Conservation (phyloP, 2,113 vertebrate genomes). For the Stegostoma tigrinum region DNA sequence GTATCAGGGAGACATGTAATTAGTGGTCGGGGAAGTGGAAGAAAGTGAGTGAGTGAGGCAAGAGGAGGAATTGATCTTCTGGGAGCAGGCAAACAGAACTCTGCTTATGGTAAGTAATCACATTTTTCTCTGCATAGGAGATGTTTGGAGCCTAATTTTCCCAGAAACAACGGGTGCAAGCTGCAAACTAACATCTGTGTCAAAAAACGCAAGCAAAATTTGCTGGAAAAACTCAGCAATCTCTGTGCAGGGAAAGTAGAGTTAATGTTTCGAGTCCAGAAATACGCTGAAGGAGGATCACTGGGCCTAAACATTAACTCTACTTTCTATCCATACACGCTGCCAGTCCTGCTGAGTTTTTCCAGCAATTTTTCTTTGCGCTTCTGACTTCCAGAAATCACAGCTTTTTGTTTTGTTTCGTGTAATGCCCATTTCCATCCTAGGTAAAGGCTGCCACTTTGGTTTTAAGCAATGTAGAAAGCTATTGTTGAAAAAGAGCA, state of each 20-base stretch:
- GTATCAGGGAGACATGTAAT: not conserved
- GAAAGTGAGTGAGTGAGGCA: not conserved
- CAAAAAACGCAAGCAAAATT: no score
- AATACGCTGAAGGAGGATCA: no score
- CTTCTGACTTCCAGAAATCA: no score
- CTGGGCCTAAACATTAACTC: no score
- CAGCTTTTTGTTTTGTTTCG: no score
- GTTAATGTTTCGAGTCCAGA: no score
- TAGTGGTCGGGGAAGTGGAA: not conserved
- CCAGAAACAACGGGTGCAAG: not conserved
- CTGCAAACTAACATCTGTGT: not conserved
- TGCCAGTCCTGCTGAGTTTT: no score
- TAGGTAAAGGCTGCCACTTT: not conserved
- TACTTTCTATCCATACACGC: no score
- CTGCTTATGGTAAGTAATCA: not conserved
- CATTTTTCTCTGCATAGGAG: not conserved
- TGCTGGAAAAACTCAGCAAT: no score
- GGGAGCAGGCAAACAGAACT: not conserved
- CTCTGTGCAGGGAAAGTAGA: no score
- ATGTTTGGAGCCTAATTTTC: not conserved
- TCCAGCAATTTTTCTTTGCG: no score
- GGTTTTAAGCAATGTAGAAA: not conserved
- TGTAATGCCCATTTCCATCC: not conserved
- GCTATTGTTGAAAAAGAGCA: no score
- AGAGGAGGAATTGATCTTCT: not conserved